Conservation (phyloP, 2,888 invertebrate genomes). For the Ligdia adustata region DNA sequence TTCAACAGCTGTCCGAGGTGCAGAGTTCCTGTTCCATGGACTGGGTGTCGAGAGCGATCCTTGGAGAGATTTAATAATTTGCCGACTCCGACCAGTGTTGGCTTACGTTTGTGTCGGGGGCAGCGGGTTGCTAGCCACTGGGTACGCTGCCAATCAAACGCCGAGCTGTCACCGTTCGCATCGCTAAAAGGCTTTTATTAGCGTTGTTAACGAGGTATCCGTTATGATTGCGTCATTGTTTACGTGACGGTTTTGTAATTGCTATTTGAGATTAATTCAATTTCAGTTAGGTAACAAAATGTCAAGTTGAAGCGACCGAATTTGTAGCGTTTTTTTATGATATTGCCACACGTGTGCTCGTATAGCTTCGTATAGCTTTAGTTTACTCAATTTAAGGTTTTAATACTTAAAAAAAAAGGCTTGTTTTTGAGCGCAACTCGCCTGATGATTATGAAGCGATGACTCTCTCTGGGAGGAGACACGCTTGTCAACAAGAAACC, state of each 20-base stretch:
- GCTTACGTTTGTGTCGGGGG: conserved; percentile 24
- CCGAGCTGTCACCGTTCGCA: conserved; percentile 13
- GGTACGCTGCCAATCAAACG: conserved; percentile 14
- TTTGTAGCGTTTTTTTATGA: no score
- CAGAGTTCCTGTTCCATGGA: no score
- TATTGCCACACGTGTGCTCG: no score
- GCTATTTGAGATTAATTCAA: not conserved
- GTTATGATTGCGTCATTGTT: conserved; percentile 14
- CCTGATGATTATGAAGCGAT: no score
- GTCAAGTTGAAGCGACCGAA: no score
- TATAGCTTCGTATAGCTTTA: no score
- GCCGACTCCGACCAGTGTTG: conserved; percentile 39
- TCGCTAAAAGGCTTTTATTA: conserved; percentile 20
- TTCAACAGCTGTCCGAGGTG: no score
- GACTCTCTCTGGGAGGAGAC: no score
- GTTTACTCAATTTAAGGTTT: no score
- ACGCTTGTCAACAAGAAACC: no score
- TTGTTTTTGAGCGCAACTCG: no score
- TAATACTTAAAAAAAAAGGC: no score
- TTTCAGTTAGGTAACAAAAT: not conserved
- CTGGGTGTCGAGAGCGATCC: conserved; percentile 29
- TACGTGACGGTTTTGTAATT: conserved; percentile 4
- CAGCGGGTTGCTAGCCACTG: not conserved
- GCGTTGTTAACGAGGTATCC: conserved; percentile 8
- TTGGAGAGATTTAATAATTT: conserved; percentile 49